Evolutionary conservation across 2,888 invertebrate species (phyloP).

Genomic region (Synergus gifuensis): DNA sequence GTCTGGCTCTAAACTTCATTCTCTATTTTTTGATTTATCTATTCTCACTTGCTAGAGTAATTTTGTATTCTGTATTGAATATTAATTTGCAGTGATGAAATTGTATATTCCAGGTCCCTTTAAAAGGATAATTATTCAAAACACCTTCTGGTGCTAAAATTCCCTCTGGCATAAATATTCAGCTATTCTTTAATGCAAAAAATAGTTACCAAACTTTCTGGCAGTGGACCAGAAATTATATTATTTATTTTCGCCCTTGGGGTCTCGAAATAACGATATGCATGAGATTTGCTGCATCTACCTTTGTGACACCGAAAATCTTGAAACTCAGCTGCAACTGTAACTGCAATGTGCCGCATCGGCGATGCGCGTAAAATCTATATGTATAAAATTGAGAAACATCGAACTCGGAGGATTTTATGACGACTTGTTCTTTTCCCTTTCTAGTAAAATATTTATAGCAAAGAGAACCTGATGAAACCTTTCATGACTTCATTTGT

Average conservation of each 20-base stretch:
- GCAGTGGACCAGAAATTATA: background rate
- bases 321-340: constrained; percentile 1
- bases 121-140: too few species aligned
- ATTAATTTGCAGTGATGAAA: too few species aligned
- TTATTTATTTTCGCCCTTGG: background rate
- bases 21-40: background rate
- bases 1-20: background rate
- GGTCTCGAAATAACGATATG: background rate
- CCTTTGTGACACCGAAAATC: background rate
- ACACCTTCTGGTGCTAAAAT: background rate
- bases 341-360: too few species aligned
- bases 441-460: constrained; percentile 9
- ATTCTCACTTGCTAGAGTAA: too few species aligned
- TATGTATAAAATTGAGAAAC: background rate
- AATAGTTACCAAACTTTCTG: background rate
- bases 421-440: background rate
- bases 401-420: background rate
- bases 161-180: background rate
- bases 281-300: background rate
- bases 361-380: background rate
- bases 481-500: background rate
- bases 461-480: background rate
- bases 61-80: too few species aligned
- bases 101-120: too few species aligned
- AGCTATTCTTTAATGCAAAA: background rate